These are phyloP conservation scores for Pectinophora gossypiella DNA, from an alignment of 1,140 invertebrate species.

Conservation along the genomic window DNA sequence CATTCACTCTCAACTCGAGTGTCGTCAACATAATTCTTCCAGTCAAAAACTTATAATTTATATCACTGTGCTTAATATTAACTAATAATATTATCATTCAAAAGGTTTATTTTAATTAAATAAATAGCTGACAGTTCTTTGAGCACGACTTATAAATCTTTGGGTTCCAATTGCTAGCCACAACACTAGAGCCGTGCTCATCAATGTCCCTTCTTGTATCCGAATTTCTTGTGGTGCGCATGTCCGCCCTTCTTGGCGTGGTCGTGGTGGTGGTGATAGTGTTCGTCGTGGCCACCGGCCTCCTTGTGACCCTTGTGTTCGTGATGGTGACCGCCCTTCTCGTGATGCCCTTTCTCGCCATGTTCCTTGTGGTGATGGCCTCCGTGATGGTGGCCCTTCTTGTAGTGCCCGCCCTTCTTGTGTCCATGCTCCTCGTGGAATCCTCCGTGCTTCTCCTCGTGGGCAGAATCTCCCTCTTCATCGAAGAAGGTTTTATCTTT, in stretches of 20 bases:
- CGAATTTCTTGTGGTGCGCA: slow-evolving; percentile 73
- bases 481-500: slow-evolving; percentile 81
- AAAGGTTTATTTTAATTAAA: no score
- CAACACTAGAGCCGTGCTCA: neutral
- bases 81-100: no score
- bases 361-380: slow-evolving; percentile 80
- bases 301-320: slow-evolving; percentile 68
- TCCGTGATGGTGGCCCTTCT: slow-evolving; percentile 81
- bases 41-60: no score
- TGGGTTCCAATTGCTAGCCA: no score
- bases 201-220: slow-evolving; percentile 74
- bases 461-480: slow-evolving; percentile 83
- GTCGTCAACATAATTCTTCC: no score
- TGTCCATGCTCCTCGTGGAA: slow-evolving; percentile 81
- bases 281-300: slow-evolving; percentile 74
- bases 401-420: slow-evolving; percentile 81
- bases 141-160: no score
- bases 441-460: slow-evolving; percentile 80
- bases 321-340: slow-evolving; percentile 78
- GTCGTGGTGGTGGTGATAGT: slow-evolving; percentile 77
- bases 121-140: no score
- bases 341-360: slow-evolving; percentile 82
- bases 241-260: slow-evolving; percentile 80
- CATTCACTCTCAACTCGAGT: no score
- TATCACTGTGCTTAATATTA: no score